Conservation (phyloP, 2,113 vertebrate genomes). For the Sylvietta virens region DNA sequence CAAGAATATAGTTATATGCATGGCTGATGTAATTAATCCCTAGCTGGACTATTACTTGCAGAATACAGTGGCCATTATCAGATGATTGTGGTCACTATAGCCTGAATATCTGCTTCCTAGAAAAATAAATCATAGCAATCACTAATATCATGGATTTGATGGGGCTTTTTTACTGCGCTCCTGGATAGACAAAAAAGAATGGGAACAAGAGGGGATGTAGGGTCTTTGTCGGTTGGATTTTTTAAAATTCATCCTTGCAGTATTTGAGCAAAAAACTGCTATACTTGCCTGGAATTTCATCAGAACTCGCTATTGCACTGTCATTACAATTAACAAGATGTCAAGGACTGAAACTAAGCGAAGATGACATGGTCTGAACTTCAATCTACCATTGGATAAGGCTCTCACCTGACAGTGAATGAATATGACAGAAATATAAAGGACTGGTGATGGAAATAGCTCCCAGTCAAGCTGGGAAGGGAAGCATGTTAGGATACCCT, state of each 20-base stretch:
- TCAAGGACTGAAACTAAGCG: neutral
- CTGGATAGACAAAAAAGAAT: neutral
- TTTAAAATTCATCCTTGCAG: neutral
- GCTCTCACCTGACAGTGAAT: neutral
- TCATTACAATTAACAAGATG: neutral
- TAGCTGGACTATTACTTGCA: neutral
- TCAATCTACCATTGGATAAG: neutral
- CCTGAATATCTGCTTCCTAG: neutral
- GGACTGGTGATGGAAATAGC: neutral
- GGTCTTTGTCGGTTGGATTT: neutral
- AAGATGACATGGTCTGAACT: neutral
- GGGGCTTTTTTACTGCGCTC: rapidly evolving
- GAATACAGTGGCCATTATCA: neutral
- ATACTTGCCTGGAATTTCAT: neutral
- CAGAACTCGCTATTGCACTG: neutral
- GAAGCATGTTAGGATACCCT: neutral
- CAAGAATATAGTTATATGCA: neutral
- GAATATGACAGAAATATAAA: neutral
- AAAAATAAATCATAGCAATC: neutral
- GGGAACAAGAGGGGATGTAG: neutral
- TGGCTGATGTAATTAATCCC: neutral
- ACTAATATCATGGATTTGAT: neutral
- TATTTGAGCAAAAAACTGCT: neutral
- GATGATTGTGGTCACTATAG: neutral
- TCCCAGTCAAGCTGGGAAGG: neutral